Percentiles rank a stretch among this genome's conserved stretches.
These are phyloP conservation scores for Uloborus diversus DNA, from an alignment of 1,140 invertebrate species.

Conservation along the genomic window DNA sequence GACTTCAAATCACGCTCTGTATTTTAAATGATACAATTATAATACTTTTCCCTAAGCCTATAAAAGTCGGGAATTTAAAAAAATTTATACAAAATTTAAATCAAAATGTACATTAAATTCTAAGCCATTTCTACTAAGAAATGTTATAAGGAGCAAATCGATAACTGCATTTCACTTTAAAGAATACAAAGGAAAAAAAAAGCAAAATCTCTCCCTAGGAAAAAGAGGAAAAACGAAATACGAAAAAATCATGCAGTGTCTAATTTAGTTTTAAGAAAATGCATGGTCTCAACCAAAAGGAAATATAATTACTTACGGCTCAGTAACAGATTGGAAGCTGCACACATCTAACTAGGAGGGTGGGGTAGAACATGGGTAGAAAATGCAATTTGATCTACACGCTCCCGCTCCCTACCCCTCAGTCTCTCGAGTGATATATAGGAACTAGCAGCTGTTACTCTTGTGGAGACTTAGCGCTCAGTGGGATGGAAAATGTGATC, in stretches of 20 bases:
- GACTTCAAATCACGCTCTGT: too few species aligned
- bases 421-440: slow-evolving; percentile 11
- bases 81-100: too few species aligned
- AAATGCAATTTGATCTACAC: slow-evolving; percentile 37
- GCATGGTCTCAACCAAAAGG: slow-evolving; percentile 45
- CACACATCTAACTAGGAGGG: neutral
- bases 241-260: slow-evolving; percentile 11
- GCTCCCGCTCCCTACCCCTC: neutral
- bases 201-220: neutral
- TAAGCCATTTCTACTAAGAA: too few species aligned
- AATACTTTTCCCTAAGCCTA: too few species aligned
- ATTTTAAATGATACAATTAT: too few species aligned
- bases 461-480: slow-evolving; percentile 35
- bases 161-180: too few species aligned
- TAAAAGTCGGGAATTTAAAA: too few species aligned
- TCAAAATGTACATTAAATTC: too few species aligned
- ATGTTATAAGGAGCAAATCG: too few species aligned
- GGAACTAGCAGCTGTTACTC: slow-evolving; percentile 32
- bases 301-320: slow-evolving; percentile 49
- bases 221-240: neutral
- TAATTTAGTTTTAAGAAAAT: slow-evolving; percentile 51
- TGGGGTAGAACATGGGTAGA: neutral
- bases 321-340: slow-evolving; percentile 47
- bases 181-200: neutral
- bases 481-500: slow-evolving; percentile 36